Evolutionary conservation across 2,888 invertebrate species (phyloP).

Genomic region (Diarsia rubi): DNA sequence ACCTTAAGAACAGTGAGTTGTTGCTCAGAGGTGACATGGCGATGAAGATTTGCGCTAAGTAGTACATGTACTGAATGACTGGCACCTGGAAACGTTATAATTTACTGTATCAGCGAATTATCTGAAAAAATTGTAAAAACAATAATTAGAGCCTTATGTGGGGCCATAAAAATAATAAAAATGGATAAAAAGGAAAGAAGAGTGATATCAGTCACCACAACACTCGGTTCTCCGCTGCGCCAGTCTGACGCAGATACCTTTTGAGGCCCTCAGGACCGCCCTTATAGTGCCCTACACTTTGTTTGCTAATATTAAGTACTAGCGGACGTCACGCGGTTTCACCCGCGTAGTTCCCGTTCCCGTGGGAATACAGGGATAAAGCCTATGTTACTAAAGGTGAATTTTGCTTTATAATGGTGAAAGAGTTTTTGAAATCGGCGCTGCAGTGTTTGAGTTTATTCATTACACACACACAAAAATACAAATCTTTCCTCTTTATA

Average conservation of each 20-base stretch:
- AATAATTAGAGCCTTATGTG: background rate
- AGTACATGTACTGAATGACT: slow-evolving; percentile 99
- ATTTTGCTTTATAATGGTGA: too few relatives aligned
- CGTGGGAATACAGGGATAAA: too few relatives aligned
- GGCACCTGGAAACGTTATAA: slow-evolving; percentile 92
- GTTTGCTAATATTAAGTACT: background rate
- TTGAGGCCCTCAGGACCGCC: background rate
- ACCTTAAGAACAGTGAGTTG: slow-evolving; percentile 99
- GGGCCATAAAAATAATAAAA: too few relatives aligned
- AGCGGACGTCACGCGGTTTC: too few relatives aligned
- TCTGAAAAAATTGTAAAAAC: background rate
- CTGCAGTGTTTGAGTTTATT: too few relatives aligned
- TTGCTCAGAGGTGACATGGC: slow-evolving; percentile 99
- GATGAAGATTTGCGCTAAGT: slow-evolving; percentile 99
- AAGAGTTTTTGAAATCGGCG: too few relatives aligned
- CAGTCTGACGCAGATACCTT: background rate
- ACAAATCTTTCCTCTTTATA: too few relatives aligned
- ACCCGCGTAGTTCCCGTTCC: too few relatives aligned
- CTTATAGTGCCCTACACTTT: background rate
- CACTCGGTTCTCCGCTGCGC: background rate
- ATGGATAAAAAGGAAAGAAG: background rate
- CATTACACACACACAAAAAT: too few relatives aligned
- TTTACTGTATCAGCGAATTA: background rate
- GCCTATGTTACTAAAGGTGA: too few relatives aligned
- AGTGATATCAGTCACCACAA: background rate